phyloP scores from a whole-genome alignment of 2,797 vertebrate species.

The Dromococcyx pavoninus region DNA sequence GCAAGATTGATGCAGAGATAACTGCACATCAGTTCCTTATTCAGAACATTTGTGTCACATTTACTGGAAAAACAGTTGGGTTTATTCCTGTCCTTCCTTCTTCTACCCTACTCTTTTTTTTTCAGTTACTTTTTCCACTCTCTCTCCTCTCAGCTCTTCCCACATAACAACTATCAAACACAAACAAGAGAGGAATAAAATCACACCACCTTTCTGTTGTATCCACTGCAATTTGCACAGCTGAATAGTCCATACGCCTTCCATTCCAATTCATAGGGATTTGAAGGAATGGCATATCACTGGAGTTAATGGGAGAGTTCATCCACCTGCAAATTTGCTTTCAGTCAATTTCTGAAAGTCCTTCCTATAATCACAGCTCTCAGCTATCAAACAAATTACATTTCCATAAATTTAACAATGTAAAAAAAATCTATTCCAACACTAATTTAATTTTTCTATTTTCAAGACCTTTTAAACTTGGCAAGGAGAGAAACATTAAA shows the following conservation, averaged over 20 bases:
- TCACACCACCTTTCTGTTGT: background rate
- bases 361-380: background rate
- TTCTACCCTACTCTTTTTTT: background rate
- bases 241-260: background rate
- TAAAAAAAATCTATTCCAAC: background rate
- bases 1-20: background rate
- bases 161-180: background rate
- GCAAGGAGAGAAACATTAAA: background rate
- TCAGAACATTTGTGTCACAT: constrained; percentile 2
- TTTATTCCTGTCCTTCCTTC: constrained; percentile 4
- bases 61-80: background rate
- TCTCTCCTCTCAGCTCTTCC: background rate
- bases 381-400: background rate
- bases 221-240: background rate
- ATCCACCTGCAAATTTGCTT: background rate
- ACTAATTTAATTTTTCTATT: background rate
- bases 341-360: background rate
- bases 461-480: background rate
- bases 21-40: background rate
- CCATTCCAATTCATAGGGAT: background rate
- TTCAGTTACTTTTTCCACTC: background rate
- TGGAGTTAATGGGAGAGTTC: background rate
- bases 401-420: background rate
- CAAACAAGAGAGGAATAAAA: background rate
- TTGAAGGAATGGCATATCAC: background rate